Base-by-base conservation (phyloP, 1,140 invertebrate species). In the Leptinotarsa texana region DNA sequence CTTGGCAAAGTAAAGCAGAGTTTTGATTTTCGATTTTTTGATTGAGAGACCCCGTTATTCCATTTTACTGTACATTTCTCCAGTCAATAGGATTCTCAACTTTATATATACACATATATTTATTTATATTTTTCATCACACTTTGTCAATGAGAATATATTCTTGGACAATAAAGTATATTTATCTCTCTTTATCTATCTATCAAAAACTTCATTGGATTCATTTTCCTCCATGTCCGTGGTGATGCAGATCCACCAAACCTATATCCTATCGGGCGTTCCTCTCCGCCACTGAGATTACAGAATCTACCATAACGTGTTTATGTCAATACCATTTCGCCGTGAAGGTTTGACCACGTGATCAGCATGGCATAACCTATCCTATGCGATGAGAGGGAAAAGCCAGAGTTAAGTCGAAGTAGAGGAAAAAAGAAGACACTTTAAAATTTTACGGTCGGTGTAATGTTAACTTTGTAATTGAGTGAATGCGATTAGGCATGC, bases 401-500 rank as follows among this genome's bases (percentile, higher is more conserved):
- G 51, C 51, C 13, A 15, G 51, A 57, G 51, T 57, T 15, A 5
- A 13, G 17, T 18, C 51, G 51, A 57, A 17, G 51, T 57, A 57
- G 51, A 57, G 51, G 51, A 57, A 57, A 57, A 57, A 57, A 57
- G 51, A 15, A 57, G 51, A 57, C 17, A 18, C 51, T 6, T 15
- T n/a, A 57, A 57, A 57, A 57, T 57, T 57, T n/a, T 57, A n/a
- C n/a, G 51, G 51, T 57, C 6, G 51, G 51, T 42, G 33, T 57
- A 57, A 57, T 57, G 51, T 57, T 57, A 33, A 24, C 63, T 66
- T 33, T 22, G 63, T 33, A 66, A 66, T 66, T 66, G 22, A 33
- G 27, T 66, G 27, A 24, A 66, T 33, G 63, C 22, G 27, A 66
- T 66, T 66, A 66, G 63, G 5, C 15, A 24, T 66, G 63, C 63